These are phyloP conservation scores for Enteromius mattozi DNA, from an alignment of 2,797 vertebrate genomes.

Conservation along the genomic window DNA sequence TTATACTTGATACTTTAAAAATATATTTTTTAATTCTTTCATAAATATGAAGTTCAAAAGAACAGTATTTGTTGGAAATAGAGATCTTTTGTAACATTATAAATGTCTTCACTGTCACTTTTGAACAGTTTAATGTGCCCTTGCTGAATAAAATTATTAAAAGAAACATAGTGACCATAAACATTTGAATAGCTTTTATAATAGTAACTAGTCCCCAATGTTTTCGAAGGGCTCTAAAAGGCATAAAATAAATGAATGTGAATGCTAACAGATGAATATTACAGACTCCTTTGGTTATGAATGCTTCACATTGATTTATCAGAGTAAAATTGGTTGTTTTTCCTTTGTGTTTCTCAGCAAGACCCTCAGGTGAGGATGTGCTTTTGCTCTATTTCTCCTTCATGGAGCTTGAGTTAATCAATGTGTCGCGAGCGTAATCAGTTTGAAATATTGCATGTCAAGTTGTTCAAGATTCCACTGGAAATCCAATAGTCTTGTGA, in stretches of 20 bases:
- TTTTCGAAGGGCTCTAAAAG: neutral
- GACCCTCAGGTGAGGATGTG: conserved; percentile 5
- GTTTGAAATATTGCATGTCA: neutral
- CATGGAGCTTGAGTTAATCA: neutral
- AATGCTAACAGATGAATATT: neutral
- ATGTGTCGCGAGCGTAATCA: neutral
- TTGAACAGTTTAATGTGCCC: neutral
- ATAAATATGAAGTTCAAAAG: neutral
- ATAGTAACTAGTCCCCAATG: neutral
- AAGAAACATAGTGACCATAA: neutral
- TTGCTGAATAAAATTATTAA: neutral
- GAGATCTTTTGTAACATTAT: neutral
- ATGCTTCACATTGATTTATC: neutral
- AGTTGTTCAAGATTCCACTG: neutral
- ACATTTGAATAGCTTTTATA: neutral
- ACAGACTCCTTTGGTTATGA: neutral
- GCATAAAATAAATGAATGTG: neutral
- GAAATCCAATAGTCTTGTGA: conserved; percentile 9
- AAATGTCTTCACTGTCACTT: neutral
- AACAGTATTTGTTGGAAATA: neutral
- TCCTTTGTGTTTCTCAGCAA: neutral
- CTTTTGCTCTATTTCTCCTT: neutral
- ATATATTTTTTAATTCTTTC: neutral
- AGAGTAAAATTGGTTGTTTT: neutral
- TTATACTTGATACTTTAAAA: neutral